A percentile compares a stretch with the other conserved stretches of the same genome.
These are phyloP conservation scores for Melanotaenia maccullochi DNA, from an alignment of 2,797 vertebrate species.

Conservation along the genomic window DNA sequence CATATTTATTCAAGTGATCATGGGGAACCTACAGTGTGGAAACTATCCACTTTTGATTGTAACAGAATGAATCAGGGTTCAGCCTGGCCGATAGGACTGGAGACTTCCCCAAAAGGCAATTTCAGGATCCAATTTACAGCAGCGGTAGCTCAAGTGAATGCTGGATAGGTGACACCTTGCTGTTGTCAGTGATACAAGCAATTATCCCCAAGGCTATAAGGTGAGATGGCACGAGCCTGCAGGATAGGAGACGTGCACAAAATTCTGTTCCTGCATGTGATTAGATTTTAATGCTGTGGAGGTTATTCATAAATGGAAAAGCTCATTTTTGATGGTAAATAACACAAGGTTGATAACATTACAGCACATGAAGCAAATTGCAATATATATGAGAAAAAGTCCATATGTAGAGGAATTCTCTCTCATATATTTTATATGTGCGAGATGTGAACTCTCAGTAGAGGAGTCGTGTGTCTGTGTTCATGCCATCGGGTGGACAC, in stretches of 20 bases:
- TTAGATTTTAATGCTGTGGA: slow-evolving; percentile 6
- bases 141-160: slow-evolving; percentile 50
- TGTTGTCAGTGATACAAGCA: slow-evolving; percentile 38
- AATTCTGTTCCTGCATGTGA: slow-evolving; percentile 7
- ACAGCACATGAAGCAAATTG: neutral
- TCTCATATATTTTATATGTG: too few relatives aligned
- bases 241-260: slow-evolving; percentile 19
- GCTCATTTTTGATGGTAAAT: neutral
- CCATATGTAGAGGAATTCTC: too few relatives aligned
- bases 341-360: neutral
- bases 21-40: slow-evolving; percentile 1
- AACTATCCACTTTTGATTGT: slow-evolving; percentile 40
- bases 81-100: slow-evolving; percentile 18
- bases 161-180: slow-evolving; percentile 40
- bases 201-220: slow-evolving; percentile 44
- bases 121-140: slow-evolving; percentile 52
- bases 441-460: too few relatives aligned
- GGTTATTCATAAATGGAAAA: slow-evolving; percentile 1
- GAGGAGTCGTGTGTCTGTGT: too few relatives aligned
- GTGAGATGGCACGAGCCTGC: slow-evolving; percentile 39
- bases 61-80: slow-evolving; percentile 44
- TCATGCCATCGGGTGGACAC: too few relatives aligned
- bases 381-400: too few relatives aligned
- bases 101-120: slow-evolving; percentile 57
- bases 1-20: slow-evolving; percentile 63